phyloP scores from a whole-genome alignment of 2,888 invertebrate genomes.

The Xestia ashworthii region DNA sequence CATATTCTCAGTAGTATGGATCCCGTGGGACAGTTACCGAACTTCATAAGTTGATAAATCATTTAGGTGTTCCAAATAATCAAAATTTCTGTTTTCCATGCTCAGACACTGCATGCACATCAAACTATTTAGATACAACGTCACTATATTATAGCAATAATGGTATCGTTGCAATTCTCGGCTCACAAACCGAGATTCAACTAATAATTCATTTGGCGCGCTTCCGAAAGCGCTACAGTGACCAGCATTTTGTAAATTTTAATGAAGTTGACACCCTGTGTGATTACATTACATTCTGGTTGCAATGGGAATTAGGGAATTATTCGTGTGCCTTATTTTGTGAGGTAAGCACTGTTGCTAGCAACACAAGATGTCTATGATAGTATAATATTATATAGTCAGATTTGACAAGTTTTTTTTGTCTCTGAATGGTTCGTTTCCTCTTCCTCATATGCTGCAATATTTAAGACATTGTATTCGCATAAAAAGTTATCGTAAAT shows the following conservation, averaged over 20 bases:
- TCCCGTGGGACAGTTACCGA: no score
- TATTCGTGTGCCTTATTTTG: neutral
- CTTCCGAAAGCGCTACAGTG: conserved; percentile 1
- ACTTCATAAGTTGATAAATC: neutral
- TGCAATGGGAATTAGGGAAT: neutral
- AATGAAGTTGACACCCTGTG: neutral
- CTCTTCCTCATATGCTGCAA: no score
- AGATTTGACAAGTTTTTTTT: no score
- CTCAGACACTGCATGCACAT: neutral
- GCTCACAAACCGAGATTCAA: neutral
- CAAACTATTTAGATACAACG: neutral
- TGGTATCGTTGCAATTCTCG: neutral
- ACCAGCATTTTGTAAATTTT: conserved; percentile 5
- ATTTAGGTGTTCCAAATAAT: neutral
- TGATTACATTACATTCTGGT: neutral
- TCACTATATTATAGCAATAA: neutral
- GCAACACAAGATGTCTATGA: no score
- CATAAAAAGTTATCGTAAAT: no score
- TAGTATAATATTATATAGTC: no score
- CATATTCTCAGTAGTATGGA: no score
- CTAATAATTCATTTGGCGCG: conserved; percentile 3
- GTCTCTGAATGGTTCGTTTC: no score
- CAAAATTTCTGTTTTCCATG: neutral
- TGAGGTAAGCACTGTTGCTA: no score
- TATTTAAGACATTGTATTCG: no score